These are phyloP conservation scores for Clarias batrachus DNA, from an alignment of 2,113 vertebrate species.

Conservation along the genomic window DNA sequence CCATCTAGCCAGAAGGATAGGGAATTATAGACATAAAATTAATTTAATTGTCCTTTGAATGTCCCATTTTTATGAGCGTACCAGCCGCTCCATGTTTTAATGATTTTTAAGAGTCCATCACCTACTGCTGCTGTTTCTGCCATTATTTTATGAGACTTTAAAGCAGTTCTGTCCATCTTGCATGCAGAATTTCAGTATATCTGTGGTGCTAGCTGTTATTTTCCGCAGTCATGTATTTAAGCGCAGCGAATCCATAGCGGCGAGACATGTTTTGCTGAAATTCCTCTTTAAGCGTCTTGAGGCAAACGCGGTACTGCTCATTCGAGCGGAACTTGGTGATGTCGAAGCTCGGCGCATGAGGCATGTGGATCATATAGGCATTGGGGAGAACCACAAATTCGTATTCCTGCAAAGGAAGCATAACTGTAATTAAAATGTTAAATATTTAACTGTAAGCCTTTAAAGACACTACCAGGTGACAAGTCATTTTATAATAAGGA, in stretches of 20 bases:
- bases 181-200: not conserved
- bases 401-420: conserved; percentile 81
- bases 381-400: conserved; percentile 97
- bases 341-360: conserved; percentile 97
- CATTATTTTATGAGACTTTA: not conserved
- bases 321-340: conserved; percentile 99
- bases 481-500: not conserved
- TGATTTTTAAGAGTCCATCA: not conserved
- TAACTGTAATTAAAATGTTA: not conserved
- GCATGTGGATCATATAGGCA: conserved; percentile 99
- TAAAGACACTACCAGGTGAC: not conserved
- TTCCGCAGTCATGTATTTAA: conserved; percentile 98
- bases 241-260: conserved; percentile 91
- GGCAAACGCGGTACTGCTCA: conserved; percentile 98
- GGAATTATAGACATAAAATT: conserved; percentile 8
- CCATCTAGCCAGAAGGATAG: not conserved
- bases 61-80: conserved; percentile 31
- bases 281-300: conserved; percentile 97
- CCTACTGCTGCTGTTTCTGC: not conserved
- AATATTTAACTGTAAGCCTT: not conserved
- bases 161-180: conserved; percentile 21
- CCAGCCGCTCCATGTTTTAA: conserved; percentile 36
- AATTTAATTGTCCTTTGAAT: not conserved
- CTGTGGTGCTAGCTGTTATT: conserved; percentile 91
- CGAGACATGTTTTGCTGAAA: conserved; percentile 99